These are phyloP conservation scores for Habroteleia sp. DNA, from an alignment of 2,888 invertebrate genomes.

Conservation along the genomic window DNA sequence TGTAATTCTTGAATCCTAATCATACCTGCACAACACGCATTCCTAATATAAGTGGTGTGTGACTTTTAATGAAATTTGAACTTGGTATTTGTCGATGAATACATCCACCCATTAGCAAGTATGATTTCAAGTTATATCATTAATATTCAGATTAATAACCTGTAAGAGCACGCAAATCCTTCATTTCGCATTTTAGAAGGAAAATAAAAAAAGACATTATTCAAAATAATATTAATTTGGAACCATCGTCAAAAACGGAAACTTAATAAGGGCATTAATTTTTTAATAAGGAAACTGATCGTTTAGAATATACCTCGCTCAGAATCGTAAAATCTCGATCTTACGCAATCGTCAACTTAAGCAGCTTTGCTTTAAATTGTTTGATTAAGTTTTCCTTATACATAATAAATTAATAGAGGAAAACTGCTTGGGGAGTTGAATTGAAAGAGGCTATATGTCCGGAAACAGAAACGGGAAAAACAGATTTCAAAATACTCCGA, in stretches of 20 bases:
- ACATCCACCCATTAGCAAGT: slow-evolving; percentile 7
- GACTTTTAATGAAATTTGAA: background rate
- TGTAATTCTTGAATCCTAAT: slow-evolving; percentile 1
- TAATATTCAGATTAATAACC: background rate
- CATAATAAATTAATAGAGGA: too few species aligned
- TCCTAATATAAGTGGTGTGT: background rate
- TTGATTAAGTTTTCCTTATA: too few species aligned
- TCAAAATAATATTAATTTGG: slow-evolving; percentile 20
- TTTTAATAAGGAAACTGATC: slow-evolving; percentile 53
- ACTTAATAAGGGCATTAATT: slow-evolving; percentile 30
- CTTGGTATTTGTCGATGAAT: background rate
- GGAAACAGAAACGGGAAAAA: background rate
- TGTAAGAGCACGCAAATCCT: background rate
- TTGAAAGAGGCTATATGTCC: too few species aligned
- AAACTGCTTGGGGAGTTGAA: too few species aligned
- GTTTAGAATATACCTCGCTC: slow-evolving; percentile 29
- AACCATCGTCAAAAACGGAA: slow-evolving; percentile 28
- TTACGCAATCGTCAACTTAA: too few species aligned
- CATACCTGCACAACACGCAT: background rate
- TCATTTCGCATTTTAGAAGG: too few species aligned
- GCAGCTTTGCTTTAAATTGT: too few species aligned
- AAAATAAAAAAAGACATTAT: too few species aligned
- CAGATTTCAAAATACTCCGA: background rate
- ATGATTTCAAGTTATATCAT: background rate
- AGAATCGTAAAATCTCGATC: slow-evolving; percentile 42